These are phyloP conservation scores for Onthophagus taurus DNA, from an alignment of 1,140 invertebrate genomes.

Conservation along the genomic window DNA sequence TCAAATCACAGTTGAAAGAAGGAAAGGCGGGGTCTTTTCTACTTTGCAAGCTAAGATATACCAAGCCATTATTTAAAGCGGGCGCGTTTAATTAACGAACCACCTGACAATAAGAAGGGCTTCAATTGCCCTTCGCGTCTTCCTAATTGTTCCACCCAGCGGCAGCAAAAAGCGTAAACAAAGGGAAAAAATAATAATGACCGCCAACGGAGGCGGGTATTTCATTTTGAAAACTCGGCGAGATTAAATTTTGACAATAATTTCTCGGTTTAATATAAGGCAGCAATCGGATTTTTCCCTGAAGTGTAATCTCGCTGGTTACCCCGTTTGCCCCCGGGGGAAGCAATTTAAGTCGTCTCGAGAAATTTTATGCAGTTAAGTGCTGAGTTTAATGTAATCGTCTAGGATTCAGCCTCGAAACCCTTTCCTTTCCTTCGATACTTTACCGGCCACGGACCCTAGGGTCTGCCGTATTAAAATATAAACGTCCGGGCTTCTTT, in stretches of 20 bases:
- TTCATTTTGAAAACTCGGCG: too few species aligned
- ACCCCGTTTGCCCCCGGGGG: background rate
- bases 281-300: constrained; percentile 1
- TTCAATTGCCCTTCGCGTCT: background rate
- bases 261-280: constrained; percentile 2
- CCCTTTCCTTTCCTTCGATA: too few species aligned
- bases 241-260: constrained; percentile 2
- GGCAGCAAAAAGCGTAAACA: background rate
- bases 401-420: background rate
- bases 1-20: too few species aligned
- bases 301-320: background rate
- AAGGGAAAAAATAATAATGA: background rate
- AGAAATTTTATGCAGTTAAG: constrained; percentile 1
- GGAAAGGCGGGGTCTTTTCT: too few species aligned
- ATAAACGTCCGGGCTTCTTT: too few species aligned
- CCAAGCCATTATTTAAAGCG: too few species aligned
- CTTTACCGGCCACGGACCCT: too few species aligned
- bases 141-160: background rate
- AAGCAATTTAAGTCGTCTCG: constrained; percentile 1
- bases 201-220: too few species aligned
- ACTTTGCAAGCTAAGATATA: too few species aligned
- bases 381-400: constrained; percentile 1
- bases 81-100: too few species aligned
- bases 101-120: too few species aligned
- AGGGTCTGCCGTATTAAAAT: too few species aligned